Conservation (phyloP, 2,888 invertebrate genomes). For the Drosophila multiciliata region DNA sequence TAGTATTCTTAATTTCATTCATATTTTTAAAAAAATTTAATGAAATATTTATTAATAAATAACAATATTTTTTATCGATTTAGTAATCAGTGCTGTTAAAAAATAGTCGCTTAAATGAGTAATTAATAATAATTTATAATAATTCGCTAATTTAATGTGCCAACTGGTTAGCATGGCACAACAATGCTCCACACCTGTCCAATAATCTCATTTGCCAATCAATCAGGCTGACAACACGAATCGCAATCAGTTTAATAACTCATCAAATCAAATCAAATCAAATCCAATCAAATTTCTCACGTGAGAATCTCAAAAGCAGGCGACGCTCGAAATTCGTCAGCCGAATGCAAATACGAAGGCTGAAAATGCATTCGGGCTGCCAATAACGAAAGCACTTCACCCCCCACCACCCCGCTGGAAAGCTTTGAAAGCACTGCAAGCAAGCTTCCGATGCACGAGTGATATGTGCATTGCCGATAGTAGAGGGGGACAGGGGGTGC, state of each 20-base stretch:
- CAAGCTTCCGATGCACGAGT: slow-evolving; percentile 45
- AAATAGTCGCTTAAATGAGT: not conserved
- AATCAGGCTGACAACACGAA: slow-evolving; percentile 68
- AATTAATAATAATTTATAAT: slow-evolving; percentile 1
- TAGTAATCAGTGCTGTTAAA: not conserved
- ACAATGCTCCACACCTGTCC: slow-evolving; percentile 49
- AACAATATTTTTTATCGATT: not conserved
- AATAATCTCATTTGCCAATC: slow-evolving; percentile 72
- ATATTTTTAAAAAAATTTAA: accelerated
- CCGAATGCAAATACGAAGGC: slow-evolving; percentile 39
- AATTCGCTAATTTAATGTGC: slow-evolving; percentile 43
- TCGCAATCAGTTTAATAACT: slow-evolving; percentile 60
- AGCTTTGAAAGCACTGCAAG: slow-evolving; percentile 57
- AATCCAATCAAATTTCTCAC: slow-evolving; percentile 54
- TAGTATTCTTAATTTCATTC: not conserved
- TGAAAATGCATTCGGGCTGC: slow-evolving; percentile 35
- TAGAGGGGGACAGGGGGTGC: too few relatives aligned
- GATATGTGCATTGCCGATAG: not conserved
- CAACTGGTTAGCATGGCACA: slow-evolving; percentile 43
- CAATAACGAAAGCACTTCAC: slow-evolving; percentile 26
- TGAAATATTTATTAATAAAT: not conserved
- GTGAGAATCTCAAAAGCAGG: slow-evolving; percentile 18
- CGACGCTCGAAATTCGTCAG: not conserved
- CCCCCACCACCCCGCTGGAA: slow-evolving; percentile 10
- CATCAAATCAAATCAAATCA: slow-evolving; percentile 52